phyloP scores from a whole-genome alignment of 1,140 invertebrate genomes.

The Anagrus nilaparvatae region DNA sequence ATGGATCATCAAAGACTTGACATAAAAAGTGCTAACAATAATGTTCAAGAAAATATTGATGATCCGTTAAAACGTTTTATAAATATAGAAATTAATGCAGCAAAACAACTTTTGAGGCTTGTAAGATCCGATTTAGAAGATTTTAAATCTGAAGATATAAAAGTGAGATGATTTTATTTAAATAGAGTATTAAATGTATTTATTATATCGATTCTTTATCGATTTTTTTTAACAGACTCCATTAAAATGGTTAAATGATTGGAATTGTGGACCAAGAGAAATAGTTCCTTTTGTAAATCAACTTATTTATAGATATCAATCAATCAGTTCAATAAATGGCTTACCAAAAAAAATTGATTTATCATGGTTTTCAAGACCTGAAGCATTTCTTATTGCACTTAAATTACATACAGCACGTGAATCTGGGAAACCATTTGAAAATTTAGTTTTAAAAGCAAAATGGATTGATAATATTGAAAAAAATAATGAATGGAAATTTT shows the following conservation, averaged over 20 bases:
- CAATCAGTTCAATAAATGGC: constrained; percentile 33
- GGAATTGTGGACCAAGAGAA: constrained; percentile 65
- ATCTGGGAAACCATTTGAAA: constrained; percentile 26
- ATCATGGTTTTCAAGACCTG: constrained; percentile 64
- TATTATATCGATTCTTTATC: background rate
- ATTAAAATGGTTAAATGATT: constrained; percentile 57
- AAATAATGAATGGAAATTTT: constrained; percentile 21
- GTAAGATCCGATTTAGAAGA: constrained; percentile 38
- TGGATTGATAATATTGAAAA: constrained; percentile 19
- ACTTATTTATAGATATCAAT: constrained; percentile 50
- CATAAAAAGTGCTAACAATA: background rate
- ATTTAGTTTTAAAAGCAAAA: constrained; percentile 25
- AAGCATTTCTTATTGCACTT: constrained; percentile 72
- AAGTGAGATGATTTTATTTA: constrained; percentile 19
- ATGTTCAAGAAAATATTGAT: constrained; percentile 37
- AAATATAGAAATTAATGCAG: constrained; percentile 23
- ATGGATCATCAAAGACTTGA: constrained; percentile 29
- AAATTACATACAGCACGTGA: constrained; percentile 69
- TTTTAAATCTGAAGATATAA: constrained; percentile 16
- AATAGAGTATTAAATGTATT: background rate
- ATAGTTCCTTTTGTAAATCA: constrained; percentile 60
- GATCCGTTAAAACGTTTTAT: constrained; percentile 34
- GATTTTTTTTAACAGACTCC: constrained; percentile 52
- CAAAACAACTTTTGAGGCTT: constrained; percentile 39
- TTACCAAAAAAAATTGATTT: constrained; percentile 55